These are phyloP conservation scores for Apocheima hispidaria DNA, from an alignment of 2,888 invertebrate species.

Conservation along the genomic window DNA sequence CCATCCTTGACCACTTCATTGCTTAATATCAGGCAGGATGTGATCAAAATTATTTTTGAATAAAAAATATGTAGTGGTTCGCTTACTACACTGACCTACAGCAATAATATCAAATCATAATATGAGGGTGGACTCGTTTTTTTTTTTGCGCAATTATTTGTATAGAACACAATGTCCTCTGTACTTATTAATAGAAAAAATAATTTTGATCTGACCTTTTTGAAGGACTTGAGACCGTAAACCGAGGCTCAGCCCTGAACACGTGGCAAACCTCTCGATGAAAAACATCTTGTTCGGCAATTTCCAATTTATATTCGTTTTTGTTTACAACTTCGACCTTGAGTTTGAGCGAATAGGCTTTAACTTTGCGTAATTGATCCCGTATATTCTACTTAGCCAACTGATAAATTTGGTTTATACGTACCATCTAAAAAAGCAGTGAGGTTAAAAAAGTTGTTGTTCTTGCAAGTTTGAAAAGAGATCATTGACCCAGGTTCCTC, in stretches of 20 bases:
- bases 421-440: slow-evolving; percentile 9
- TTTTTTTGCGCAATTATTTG: slow-evolving; percentile 18
- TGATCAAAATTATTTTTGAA: too few species aligned
- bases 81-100: not conserved
- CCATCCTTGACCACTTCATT: too few species aligned
- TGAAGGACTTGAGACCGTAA: not conserved
- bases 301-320: not conserved
- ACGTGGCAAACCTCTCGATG: not conserved
- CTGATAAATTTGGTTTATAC: slow-evolving; percentile 7
- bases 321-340: slow-evolving; percentile 12
- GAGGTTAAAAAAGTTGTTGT: slow-evolving; percentile 41
- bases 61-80: not conserved
- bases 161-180: slow-evolving; percentile 11
- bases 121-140: slow-evolving; percentile 4
- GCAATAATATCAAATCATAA: slow-evolving; percentile 25
- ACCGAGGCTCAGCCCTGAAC: not conserved
- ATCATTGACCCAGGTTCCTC: slow-evolving; percentile 51
- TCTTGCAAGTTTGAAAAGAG: slow-evolving; percentile 49
- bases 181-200: not conserved
- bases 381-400: not conserved
- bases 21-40: too few species aligned
- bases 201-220: not conserved
- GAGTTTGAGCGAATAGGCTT: slow-evolving; percentile 1
- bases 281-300: not conserved
- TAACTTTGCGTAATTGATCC: slow-evolving; percentile 11